These are phyloP conservation scores for Gymnoscopelus microlampas DNA, from an alignment of 2,797 vertebrate genomes.

Conservation along the genomic window DNA sequence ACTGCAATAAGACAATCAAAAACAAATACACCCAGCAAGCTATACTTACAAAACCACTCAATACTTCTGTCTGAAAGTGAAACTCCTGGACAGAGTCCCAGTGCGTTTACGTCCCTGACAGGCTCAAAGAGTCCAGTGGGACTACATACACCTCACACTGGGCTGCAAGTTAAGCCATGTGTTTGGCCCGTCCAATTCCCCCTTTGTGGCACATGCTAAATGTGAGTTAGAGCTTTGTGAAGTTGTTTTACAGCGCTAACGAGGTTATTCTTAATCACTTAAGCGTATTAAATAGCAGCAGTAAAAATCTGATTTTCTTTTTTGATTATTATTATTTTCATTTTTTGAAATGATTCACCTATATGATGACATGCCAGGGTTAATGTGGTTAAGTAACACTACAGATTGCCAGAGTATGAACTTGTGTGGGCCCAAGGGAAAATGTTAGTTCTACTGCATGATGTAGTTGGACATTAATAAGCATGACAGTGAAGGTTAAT, in stretches of 20 bases:
- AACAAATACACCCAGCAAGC: conserved; percentile 41
- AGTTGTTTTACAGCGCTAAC: conserved; percentile 21
- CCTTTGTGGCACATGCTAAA: not conserved
- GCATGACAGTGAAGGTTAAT: conserved; percentile 3
- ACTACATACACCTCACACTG: too few species aligned
- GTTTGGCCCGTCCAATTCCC: not conserved
- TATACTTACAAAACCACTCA: conserved; percentile 37
- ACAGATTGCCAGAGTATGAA: conserved; percentile 6
- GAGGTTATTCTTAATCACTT: conserved; percentile 8
- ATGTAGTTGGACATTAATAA: conserved; percentile 4
- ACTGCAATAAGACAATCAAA: conserved; percentile 32
- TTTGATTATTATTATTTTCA: too few species aligned
- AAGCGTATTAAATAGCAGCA: too few species aligned
- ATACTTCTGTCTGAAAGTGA: conserved; percentile 22
- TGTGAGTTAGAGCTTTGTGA: conserved; percentile 7
- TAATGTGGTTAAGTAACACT: not conserved
- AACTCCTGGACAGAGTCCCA: conserved; percentile 16
- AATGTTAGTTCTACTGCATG: not conserved
- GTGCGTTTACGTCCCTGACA: conserved; percentile 24
- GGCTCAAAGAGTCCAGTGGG: not conserved
- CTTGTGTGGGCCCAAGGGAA: not conserved
- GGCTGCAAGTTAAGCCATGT: conserved; percentile 7
- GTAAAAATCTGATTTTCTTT: too few species aligned
- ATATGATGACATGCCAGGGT: too few species aligned
- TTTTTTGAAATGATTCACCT: too few species aligned